Evolutionary conservation across 1,140 invertebrate genomes (phyloP), one percentile per base, ranked within the genome.

Genomic region (Lucilia cuprina): DNA sequence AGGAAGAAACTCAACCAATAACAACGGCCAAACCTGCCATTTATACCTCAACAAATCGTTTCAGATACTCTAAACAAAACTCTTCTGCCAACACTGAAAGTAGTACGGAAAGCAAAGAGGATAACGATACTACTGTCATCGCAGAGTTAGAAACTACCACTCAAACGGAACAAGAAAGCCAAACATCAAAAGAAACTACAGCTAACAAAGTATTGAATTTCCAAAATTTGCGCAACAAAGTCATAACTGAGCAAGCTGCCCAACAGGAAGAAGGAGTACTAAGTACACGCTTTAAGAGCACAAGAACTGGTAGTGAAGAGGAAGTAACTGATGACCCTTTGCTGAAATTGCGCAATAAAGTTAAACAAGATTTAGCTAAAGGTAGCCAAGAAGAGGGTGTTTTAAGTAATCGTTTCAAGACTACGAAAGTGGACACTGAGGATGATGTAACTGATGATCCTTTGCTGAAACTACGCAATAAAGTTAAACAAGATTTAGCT

Each of bases 401-500:
- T 2, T 47, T 47, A 2, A 78, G 50, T 13, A 47, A n/a, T 47
- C 41, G 41, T 10, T 41, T 41, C 7, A 41, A 41, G 41, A 5
- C 41, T 5, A 41, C 41, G 7, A 41, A 30, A 30, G 25, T 30
- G 25, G 25, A 41, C 2, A 41, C 41, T 41, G 41, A 10, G 0
- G 10, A 10, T 21, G 65, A 14, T 14, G 74, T 25, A 34, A 74
- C 25, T 3, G 74, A 74, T 34, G 74, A 74, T 34, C 74, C 35
- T 25, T 50, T 89, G 65, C 85, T 86, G 10, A 84, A 82, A 49
- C 30, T 89, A 12, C 84, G 88, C n/a, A 85, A 89, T 17, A 89
- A 88, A 74, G 87, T 89, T 0, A 89, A 88, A 83, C 86, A 85
- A 2, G 87, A 88, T 34, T 87, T 88, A 41, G 84, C 87, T 3